phyloP scores from a whole-genome alignment of 2,888 invertebrate species.

The Byasa hedistus region DNA sequence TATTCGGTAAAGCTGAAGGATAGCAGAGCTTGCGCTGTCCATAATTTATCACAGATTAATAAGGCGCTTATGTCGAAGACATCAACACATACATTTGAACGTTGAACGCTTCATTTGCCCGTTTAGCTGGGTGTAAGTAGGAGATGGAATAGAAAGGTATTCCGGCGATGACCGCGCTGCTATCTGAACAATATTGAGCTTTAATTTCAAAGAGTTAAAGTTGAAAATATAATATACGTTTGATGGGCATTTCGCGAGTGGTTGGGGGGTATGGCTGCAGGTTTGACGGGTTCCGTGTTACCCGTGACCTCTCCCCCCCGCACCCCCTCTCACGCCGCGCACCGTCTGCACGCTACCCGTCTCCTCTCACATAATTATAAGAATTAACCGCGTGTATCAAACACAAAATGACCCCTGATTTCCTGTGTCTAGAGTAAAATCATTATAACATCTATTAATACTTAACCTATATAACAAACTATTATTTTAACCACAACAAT shows the following conservation, averaged over 20 bases:
- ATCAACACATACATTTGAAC: constrained; percentile 58
- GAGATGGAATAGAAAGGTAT: constrained; percentile 62
- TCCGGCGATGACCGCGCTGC: constrained; percentile 32
- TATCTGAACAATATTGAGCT: constrained; percentile 33
- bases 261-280: constrained; percentile 59
- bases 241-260: constrained; percentile 67
- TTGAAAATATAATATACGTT: background rate
- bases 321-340: constrained; percentile 38
- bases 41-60: constrained; percentile 48
- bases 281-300: constrained; percentile 78
- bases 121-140: constrained; percentile 53
- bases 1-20: constrained; percentile 30
- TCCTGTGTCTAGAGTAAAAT: background rate
- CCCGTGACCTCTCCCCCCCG: constrained; percentile 49
- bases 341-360: constrained; percentile 45
- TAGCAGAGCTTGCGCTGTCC: constrained; percentile 7
- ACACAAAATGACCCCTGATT: constrained; percentile 28
- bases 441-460: background rate
- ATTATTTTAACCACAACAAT: too few relatives aligned
- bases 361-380: constrained; percentile 43
- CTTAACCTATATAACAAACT: too few relatives aligned
- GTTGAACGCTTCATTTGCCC: constrained; percentile 58
- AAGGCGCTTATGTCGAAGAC: constrained; percentile 59
- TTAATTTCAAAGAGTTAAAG: constrained; percentile 9
- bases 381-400: constrained; percentile 36